These are phyloP conservation scores for Hirudo medicinalis DNA, from an alignment of 1,140 invertebrate species.

Conservation along the genomic window DNA sequence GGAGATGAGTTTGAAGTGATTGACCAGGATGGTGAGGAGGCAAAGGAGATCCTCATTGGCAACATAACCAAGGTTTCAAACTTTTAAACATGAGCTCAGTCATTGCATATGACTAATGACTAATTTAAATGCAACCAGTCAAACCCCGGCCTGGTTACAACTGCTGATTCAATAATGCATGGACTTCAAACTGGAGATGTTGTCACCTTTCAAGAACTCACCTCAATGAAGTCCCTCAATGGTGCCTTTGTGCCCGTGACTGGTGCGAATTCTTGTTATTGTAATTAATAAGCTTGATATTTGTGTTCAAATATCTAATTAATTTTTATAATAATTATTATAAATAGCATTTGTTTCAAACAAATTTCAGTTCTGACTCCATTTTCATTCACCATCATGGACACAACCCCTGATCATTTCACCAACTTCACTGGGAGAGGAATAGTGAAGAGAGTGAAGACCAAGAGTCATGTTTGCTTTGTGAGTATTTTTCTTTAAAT, in stretches of 20 bases:
- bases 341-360: not conserved
- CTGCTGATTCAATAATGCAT: constrained; percentile 34
- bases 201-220: constrained; percentile 39
- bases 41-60: constrained; percentile 36
- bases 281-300: too few relatives aligned
- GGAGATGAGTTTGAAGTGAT: constrained; percentile 38
- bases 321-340: too few relatives aligned
- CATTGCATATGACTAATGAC: not conserved
- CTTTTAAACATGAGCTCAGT: not conserved
- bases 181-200: constrained; percentile 37
- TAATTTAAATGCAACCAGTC: constrained; percentile 24
- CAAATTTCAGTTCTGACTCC: constrained; percentile 31
- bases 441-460: constrained; percentile 34
- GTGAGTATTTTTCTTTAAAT: constrained; percentile 29
- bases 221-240: constrained; percentile 38
- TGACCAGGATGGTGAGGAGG: constrained; percentile 39
- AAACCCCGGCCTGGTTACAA: constrained; percentile 37
- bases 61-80: constrained; percentile 34
- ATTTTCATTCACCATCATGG: constrained; percentile 34
- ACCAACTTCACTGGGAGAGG: constrained; percentile 32
- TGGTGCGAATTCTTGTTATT: constrained; percentile 26
- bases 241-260: constrained; percentile 31
- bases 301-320: too few relatives aligned
- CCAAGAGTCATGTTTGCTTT: constrained; percentile 28
- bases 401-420: constrained; percentile 32